Base-by-base conservation (phyloP, 1,140 invertebrate species). In the Physella acuta region DNA sequence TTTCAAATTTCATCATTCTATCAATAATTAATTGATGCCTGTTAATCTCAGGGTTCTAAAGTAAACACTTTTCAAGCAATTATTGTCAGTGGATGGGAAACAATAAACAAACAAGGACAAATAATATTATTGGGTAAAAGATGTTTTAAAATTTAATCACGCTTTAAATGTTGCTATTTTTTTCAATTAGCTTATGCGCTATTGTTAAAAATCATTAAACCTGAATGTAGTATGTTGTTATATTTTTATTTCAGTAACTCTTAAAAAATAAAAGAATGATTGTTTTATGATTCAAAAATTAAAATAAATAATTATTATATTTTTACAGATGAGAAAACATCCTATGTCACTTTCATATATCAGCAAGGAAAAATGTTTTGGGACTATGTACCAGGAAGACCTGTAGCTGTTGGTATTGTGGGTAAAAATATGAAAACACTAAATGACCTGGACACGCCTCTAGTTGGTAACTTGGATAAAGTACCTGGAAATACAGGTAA, bases 401-500 rank as follows among this genome's bases (percentile, higher is more conserved):
- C 53, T 17, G 20, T 56, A 5, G 33, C 26, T 56, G 33, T 56
- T 56, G 53, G 53, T 56, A 26, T 11, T 4, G 33, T 31, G 16
- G 53, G 53, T 26, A 11, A 16, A 3, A 56, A 56, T 8, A 31
- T 56, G 28, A 26, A 56, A 1, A 31, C 28, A 5, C 53, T 56
- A 1, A 28, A 4, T 8, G n/a, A 30, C 28, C 11, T 31, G 16
- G 53, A 30, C n/a, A 30, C 53, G 16, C 33, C 53, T 5, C 5
- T 31, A 11, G 53, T 56, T 8, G 3, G 4, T 4, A 56, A 31
- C 26, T 11, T 56, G 5, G 53, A 30, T 31, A 56, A 28, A 30
- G 53, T 56, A 4, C 53, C 33, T 17, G 53, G 53, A 56, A 56
- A 56, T 30, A 30, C 53, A 56, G 53, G 53, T 56, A 30, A 52